Evolutionary conservation across 2,888 invertebrate genomes (phyloP), one percentile per base, ranked within the genome.

Genomic region (Prosopocoilus inquinatus): DNA sequence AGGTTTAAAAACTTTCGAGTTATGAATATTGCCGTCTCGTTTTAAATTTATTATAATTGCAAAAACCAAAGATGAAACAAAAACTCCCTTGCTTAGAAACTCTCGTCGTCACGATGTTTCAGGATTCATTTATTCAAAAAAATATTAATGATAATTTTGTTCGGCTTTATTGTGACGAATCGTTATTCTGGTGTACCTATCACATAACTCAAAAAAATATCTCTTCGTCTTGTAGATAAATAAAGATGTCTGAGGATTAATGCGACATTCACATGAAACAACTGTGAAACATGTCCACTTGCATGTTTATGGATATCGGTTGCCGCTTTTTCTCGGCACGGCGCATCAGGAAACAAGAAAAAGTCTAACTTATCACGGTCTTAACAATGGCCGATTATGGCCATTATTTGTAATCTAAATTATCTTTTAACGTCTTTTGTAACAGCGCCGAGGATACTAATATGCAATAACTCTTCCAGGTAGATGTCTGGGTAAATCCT

Each of bases 381-480:
- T 50, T 41, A 46, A 57, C 55, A 64, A 63, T 61, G 58, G 66
- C 57, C 64, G 60, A 66, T 64, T 61, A 74, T 66, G 67, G 66
- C 70, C 67, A 68, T 70, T 72, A 73, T 72, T 66, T 66, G 67
- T 73, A 74, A 75, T 75, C 73, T 75, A 73, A 75, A 75, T 75
- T 74, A 72, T 70, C 69, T 67, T 64, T 70, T 70, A 68, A 73
- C 66, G 68, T 64, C 63, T 59, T 58, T 60, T 60, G 64, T 64
- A 70, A 68, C 70, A 66, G 69, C 68, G 65, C 68, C 69, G 63
- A 67, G 67, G 66, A 64, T 61, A 55, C 64, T 65, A 61, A 66
- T 68, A 67, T 66, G 65, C 64, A 55, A 66, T 67, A 69, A 67
- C 57, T 67, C 62, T 55, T 44, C 54, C 70, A 70, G 69, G 70